Evolutionary conservation across 2,888 invertebrate genomes (phyloP).

Genomic region (Heterodera filipjevi): DNA sequence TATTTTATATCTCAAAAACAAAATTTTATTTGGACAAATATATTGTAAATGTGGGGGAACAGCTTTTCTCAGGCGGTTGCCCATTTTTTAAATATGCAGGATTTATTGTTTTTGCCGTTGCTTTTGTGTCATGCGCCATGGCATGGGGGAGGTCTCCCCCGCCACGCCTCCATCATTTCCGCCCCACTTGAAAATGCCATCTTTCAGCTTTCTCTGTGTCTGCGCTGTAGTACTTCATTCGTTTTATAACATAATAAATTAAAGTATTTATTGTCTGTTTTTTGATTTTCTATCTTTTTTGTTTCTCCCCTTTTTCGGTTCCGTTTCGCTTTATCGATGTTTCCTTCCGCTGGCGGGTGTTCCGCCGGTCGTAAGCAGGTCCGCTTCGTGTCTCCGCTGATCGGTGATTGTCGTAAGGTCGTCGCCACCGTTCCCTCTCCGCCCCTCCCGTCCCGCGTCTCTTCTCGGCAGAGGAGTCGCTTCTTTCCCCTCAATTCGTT

Average conservation of each 20-base stretch:
- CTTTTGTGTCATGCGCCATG: neutral
- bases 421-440: neutral
- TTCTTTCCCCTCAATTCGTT: neutral
- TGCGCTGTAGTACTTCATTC: too few relatives aligned
- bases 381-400: slow-evolving; percentile 21
- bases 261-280: too few relatives aligned
- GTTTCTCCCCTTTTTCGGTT: neutral
- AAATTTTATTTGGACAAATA: too few relatives aligned
- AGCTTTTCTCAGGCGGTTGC: too few relatives aligned
- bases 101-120: neutral
- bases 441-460: slow-evolving; percentile 2
- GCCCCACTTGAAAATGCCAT: neutral
- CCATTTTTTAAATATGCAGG: neutral
- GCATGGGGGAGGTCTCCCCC: neutral
- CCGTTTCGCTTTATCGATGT: neutral
- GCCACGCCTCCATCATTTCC: neutral
- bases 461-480: neutral
- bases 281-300: too few relatives aligned
- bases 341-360: neutral
- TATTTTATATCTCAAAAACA: too few relatives aligned
- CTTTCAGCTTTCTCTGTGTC: too few relatives aligned
- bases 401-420: neutral
- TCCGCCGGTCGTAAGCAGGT: slow-evolving; percentile 8
- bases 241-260: too few relatives aligned
- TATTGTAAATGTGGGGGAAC: too few relatives aligned